Conservation (phyloP, 2,113 vertebrate species). For the Apus apus region DNA sequence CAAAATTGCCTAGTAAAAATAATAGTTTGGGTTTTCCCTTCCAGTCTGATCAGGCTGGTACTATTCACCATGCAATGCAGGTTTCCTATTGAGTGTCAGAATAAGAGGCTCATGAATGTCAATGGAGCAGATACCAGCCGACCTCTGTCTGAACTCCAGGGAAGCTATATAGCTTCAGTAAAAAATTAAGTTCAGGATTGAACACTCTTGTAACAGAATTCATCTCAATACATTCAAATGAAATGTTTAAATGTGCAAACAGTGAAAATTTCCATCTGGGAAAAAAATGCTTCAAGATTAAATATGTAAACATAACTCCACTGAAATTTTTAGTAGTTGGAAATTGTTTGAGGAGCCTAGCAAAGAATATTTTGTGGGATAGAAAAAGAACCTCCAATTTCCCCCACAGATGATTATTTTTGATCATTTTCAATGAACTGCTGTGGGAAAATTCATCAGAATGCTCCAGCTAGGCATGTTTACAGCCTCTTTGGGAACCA, state of each 20-base stretch:
- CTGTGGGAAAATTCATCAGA: not conserved
- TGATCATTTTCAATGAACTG: not conserved
- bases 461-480: not conserved
- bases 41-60: not conserved
- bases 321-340: not conserved
- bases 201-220: not conserved
- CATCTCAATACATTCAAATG: not conserved
- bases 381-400: not conserved
- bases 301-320: not conserved
- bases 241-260: rapidly evolving
- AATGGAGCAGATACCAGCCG: not conserved
- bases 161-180: not conserved
- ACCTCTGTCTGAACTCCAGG: not conserved
- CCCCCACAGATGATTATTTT: not conserved
- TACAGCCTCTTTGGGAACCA: not conserved
- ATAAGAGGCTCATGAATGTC: not conserved
- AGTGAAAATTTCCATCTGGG: not conserved
- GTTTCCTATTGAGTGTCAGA: not conserved
- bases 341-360: not conserved
- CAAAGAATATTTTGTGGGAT: not conserved
- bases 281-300: not conserved
- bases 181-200: not conserved
- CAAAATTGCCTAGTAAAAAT: not conserved
- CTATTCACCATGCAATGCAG: not conserved
- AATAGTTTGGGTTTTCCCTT: not conserved